Percentiles rank a stretch among this genome's conserved stretches.
phyloP scores from a whole-genome alignment of 37 sponge, comb jelly and placozoan species.

The Tethya wilhelma region DNA sequence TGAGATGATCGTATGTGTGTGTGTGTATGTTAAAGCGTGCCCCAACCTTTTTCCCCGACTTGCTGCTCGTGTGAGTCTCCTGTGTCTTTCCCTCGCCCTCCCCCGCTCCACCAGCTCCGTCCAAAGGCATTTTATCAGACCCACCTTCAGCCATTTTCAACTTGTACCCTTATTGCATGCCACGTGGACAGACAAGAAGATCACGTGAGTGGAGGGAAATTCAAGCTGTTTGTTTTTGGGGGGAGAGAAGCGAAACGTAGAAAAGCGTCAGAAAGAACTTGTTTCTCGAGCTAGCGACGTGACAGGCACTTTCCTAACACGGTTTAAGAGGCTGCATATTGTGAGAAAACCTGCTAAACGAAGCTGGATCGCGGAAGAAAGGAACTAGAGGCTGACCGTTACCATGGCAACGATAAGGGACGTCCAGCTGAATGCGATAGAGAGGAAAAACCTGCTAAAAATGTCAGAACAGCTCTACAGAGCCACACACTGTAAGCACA shows the following conservation, averaged over 20 bases:
- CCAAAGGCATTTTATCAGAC: neutral
- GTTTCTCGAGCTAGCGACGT: neutral
- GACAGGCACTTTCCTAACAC: too few species aligned
- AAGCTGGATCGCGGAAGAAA: too few species aligned
- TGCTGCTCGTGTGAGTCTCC: neutral
- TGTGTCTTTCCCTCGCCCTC: constrained; percentile 2
- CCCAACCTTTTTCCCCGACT: constrained; percentile 34
- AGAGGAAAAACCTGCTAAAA: constrained; percentile 78
- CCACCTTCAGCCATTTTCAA: constrained; percentile 5
- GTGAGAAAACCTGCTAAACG: too few species aligned
- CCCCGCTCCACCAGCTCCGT: neutral
- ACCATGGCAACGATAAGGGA: constrained; percentile 28
- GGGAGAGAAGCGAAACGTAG: neutral
- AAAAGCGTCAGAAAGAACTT: neutral
- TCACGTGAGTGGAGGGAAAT: neutral
- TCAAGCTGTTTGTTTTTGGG: neutral
- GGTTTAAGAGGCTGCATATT: too few species aligned
- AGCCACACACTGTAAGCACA: constrained; percentile 58
- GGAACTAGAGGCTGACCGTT: too few species aligned
- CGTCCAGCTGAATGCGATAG: constrained; percentile 75
- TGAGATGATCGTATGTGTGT: too few species aligned
- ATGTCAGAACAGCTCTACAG: constrained; percentile 72
- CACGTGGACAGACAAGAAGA: neutral
- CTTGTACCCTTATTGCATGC: too few species aligned
- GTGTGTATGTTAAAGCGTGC: neutral